Percentiles rank a stretch among this genome's conserved stretches.
Conservation (phyloP, 2,888 invertebrate species). For the Drosophila hamatofila region DNA sequence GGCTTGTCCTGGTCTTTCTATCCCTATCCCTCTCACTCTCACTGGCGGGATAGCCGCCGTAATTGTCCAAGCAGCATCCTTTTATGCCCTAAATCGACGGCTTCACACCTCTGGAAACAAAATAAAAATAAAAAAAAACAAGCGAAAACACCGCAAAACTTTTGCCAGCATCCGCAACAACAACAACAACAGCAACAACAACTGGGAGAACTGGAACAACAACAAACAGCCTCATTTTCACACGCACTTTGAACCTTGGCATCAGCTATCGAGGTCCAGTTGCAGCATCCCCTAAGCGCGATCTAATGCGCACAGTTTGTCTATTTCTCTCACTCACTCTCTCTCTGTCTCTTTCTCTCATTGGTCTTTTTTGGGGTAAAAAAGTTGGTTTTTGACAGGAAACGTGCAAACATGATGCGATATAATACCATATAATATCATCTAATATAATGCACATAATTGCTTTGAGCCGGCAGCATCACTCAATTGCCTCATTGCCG, state of each 20-base stretch:
- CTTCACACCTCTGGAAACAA: constrained; percentile 63
- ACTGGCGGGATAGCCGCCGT: constrained; percentile 6
- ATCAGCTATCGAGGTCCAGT: constrained; percentile 18
- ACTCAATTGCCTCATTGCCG: constrained; percentile 63
- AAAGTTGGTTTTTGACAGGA: constrained; percentile 83
- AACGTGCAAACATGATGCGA: constrained; percentile 80
- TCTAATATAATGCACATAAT: constrained; percentile 54
- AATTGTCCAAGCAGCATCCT: constrained; percentile 58
- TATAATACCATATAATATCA: constrained; percentile 66
- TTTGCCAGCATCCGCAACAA: constrained; percentile 63
- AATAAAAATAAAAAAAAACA: constrained; percentile 1
- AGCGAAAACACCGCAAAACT: constrained; percentile 67
- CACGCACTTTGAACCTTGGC: constrained; percentile 80
- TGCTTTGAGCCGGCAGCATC: constrained; percentile 53
- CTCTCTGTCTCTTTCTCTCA: background rate
- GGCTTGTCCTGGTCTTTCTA: constrained; percentile 7
- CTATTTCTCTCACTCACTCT: background rate
- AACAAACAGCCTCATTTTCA: constrained; percentile 73
- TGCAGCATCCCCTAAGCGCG: constrained; percentile 74
- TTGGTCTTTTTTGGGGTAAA: constrained; percentile 77
- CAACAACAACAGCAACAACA: constrained; percentile 47
- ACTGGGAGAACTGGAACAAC: constrained; percentile 54
- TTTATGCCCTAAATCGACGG: constrained; percentile 62
- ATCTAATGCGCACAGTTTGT: constrained; percentile 44
- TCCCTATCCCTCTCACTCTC: background rate